These are phyloP conservation scores for Hirtodrosophila confusa DNA, from an alignment of 2,888 invertebrate genomes.

Conservation along the genomic window DNA sequence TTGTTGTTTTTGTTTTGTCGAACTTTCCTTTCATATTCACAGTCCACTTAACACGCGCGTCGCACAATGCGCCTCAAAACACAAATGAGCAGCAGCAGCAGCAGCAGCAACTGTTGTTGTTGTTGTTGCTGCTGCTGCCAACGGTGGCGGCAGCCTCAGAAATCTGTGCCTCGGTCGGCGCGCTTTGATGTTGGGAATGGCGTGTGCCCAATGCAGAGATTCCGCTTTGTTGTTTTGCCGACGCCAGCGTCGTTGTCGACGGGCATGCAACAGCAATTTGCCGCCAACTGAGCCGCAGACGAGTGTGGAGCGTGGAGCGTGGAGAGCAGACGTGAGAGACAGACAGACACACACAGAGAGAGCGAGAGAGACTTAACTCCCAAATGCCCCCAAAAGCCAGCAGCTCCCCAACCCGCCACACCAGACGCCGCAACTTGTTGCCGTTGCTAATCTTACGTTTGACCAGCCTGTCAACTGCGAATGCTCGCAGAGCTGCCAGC, in stretches of 20 bases:
- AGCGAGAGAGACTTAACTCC: slow-evolving; percentile 32
- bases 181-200: slow-evolving; percentile 83
- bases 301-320: slow-evolving; percentile 42
- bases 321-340: slow-evolving; percentile 44
- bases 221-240: slow-evolving; percentile 82
- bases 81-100: slow-evolving; percentile 62
- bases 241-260: slow-evolving; percentile 55
- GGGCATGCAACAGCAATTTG: slow-evolving; percentile 76
- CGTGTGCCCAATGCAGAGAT: slow-evolving; percentile 84
- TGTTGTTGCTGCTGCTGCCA: slow-evolving; percentile 71
- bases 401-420: background rate
- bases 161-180: slow-evolving; percentile 82
- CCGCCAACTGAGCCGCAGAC: slow-evolving; percentile 70
- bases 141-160: slow-evolving; percentile 83
- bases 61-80: slow-evolving; percentile 80
- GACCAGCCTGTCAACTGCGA: slow-evolving; percentile 4
- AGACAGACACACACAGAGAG: slow-evolving; percentile 14
- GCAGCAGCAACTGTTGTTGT: slow-evolving; percentile 8
- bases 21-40: slow-evolving; percentile 82
- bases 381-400: slow-evolving; percentile 24
- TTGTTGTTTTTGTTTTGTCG: slow-evolving; percentile 46
- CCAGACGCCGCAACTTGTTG: slow-evolving; percentile 21
- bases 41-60: slow-evolving; percentile 82
- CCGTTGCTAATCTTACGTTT: slow-evolving; percentile 30
- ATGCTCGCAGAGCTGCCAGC: slow-evolving; percentile 1